A percentile compares a stretch with the other conserved stretches of the same genome.
phyloP scores from a whole-genome alignment of 1,140 invertebrate genomes.

The Saccostrea glomerata region DNA sequence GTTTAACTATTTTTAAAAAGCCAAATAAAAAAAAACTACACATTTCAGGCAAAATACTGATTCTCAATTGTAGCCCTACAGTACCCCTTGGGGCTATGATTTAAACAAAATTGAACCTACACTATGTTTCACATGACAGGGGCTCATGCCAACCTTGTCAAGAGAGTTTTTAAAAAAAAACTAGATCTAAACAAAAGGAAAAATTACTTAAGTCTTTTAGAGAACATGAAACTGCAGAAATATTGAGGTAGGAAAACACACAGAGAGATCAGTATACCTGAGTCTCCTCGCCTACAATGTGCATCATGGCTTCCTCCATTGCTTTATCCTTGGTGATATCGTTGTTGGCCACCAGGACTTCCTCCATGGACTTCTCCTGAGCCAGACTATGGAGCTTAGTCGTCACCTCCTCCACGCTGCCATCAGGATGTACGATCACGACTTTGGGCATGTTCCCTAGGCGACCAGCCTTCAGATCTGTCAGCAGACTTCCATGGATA shows the following conservation, averaged over 20 bases:
- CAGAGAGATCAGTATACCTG: background rate
- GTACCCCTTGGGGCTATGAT: background rate
- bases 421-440: constrained; percentile 75
- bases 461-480: constrained; percentile 72
- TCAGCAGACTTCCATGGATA: constrained; percentile 69
- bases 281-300: constrained; percentile 4
- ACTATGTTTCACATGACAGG: too few species aligned
- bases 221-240: too few species aligned
- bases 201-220: too few species aligned
- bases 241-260: too few species aligned
- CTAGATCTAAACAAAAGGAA: too few species aligned
- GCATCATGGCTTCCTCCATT: background rate
- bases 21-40: too few species aligned
- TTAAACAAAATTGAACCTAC: background rate
- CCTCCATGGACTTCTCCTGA: constrained; percentile 61
- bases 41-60: too few species aligned
- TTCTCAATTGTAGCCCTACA: too few species aligned
- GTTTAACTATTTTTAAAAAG: too few species aligned
- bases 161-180: too few species aligned
- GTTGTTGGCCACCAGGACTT: constrained; percentile 37
- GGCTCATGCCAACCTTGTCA: too few species aligned
- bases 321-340: background rate
- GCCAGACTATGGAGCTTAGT: constrained; percentile 66
- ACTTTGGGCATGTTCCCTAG: constrained; percentile 72
- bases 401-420: constrained; percentile 73